Percentiles rank a stretch among this genome's conserved stretches.
These are phyloP conservation scores for Stichodactyla mertensii DNA, from an alignment of 64 coral and sea anemone genomes.

Conservation along the genomic window DNA sequence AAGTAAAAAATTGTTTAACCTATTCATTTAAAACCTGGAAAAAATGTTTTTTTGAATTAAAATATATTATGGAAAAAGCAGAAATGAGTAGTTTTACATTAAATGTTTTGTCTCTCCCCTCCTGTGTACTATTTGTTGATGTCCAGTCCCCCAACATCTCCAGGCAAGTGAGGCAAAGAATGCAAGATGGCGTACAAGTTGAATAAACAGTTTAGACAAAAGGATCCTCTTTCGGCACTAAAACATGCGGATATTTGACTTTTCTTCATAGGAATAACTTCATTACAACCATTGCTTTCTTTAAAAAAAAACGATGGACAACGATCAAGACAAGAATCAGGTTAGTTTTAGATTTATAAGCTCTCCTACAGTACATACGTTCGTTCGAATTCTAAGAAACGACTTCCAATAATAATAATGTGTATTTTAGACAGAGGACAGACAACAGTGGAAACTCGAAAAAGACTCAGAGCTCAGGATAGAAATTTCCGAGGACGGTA, in stretches of 20 bases:
- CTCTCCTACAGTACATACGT: not conserved
- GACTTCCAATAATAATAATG: not conserved
- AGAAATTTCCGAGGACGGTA: slow-evolving; percentile 64
- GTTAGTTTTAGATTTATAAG: slow-evolving; percentile 2
- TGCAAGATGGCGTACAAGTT: not conserved
- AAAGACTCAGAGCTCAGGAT: slow-evolving; percentile 72
- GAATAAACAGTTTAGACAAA: no score
- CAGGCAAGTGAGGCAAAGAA: not conserved
- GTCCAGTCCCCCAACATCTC: no score
- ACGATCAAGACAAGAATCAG: slow-evolving; percentile 42
- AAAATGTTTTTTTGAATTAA: no score
- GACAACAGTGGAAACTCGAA: slow-evolving; percentile 86
- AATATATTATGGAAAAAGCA: no score
- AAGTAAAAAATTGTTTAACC: no score
- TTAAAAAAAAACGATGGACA: slow-evolving; percentile 14
- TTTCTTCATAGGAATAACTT: not conserved
- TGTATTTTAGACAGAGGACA: slow-evolving; percentile 50
- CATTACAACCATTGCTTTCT: not conserved
- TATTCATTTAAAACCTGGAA: no score
- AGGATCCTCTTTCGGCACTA: not conserved
- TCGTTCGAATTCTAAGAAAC: not conserved
- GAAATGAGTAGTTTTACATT: no score
- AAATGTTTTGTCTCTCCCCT: no score
- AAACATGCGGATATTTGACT: not conserved
- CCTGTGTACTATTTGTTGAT: no score